Evolutionary conservation across 2,113 vertebrate species (phyloP), one percentile per base, ranked within the genome.

Genomic region (Phocoena phocoena): DNA sequence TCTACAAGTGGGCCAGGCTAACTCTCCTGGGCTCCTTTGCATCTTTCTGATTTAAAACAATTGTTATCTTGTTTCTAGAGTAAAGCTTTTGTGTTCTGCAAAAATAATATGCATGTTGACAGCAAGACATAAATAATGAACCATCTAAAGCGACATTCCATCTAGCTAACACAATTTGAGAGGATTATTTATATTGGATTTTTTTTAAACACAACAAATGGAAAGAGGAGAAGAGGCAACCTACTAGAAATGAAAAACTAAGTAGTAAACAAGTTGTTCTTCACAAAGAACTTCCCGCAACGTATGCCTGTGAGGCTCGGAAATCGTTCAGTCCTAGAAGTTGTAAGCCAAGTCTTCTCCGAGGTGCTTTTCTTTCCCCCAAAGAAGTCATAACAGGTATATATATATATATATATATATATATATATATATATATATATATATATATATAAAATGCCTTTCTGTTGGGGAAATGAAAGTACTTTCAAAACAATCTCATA

Each of bases 401-500:
- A 95, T 96, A 95, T 81, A 97, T 63, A 96, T 41, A 41, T 41
- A 41, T 41, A 41, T 41, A 41, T 41, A 41, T 1, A 41, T 6
- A 41, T 5, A 41, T 6, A 6, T 38, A 38, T 38, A 38, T 38
- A 38, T 38, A 5, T 38, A 36, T 96, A 89, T 98, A 95, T 96
- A 38, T 38, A 38, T 96, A 89, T 98, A 95, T 96, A 95, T 77
- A 55, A 97, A 97, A 95, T 96, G 93, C 95, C 77, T 97, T 95
- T 98, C 95, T 97, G 95, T 93, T 96, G 96, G 96, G 90, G 83
- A 95, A 95, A 97, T 96, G 93, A 92, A 97, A 96, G 96, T 96
- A 97, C 87, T 96, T 97, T 95, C 97, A 92, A 97, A 96, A 96
- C 96, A 97, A 96, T 97, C 85, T 98, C 92, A 88, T 97, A 97